These are phyloP conservation scores for Heliconius aoede DNA, from an alignment of 2,888 invertebrate genomes.

Conservation along the genomic window DNA sequence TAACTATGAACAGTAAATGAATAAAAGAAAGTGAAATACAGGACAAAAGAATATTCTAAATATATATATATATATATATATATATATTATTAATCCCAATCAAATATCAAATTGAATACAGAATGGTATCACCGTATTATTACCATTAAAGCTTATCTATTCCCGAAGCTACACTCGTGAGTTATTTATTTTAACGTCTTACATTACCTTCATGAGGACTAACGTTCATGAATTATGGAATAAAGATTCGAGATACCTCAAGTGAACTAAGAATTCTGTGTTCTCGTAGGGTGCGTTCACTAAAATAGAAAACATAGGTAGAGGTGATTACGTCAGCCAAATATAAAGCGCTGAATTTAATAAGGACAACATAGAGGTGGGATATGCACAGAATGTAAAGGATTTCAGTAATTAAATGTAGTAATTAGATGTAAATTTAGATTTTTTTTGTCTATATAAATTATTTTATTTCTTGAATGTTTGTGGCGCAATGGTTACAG, in stretches of 20 bases:
- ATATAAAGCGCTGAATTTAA: constrained; percentile 21
- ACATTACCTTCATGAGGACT: constrained; percentile 59
- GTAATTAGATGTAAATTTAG: too few species aligned
- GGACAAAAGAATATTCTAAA: neutral
- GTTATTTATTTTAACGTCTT: constrained; percentile 59
- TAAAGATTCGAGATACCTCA: constrained; percentile 48
- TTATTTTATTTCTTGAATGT: too few species aligned
- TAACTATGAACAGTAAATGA: neutral
- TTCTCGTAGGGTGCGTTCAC: constrained; percentile 40
- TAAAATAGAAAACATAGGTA: constrained; percentile 38
- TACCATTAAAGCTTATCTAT: constrained; percentile 49
- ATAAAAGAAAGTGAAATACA: neutral
- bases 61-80: too few species aligned
- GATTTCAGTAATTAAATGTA: neutral
- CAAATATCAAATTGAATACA: constrained; percentile 34
- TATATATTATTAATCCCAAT: neutral
- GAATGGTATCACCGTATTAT: constrained; percentile 54
- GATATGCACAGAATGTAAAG: neutral
- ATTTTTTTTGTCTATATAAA: too few species aligned
- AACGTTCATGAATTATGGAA: constrained; percentile 69
- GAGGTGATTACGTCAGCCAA: neutral
- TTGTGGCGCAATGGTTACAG: too few species aligned
- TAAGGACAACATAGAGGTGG: neutral
- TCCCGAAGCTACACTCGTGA: constrained; percentile 51
- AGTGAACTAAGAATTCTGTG: constrained; percentile 35